Conservation (phyloP, 2,113 vertebrate species). For the Scophthalmus maximus region DNA sequence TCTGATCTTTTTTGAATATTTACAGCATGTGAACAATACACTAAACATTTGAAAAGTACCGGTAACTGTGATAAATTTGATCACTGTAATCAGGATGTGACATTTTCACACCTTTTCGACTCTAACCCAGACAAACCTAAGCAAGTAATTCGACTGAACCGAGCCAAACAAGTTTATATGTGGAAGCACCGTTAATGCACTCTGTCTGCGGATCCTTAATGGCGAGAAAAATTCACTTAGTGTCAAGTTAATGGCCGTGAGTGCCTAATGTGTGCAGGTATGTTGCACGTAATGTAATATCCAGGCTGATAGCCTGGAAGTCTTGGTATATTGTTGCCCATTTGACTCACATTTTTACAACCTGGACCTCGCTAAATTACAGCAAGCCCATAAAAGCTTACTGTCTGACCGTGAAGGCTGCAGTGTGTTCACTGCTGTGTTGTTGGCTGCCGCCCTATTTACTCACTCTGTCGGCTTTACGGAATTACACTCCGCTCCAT, state of each 20-base stretch:
- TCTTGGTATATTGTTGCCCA: neutral
- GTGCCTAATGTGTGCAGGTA: neutral
- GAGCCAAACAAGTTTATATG: too few species aligned
- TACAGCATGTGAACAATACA: too few species aligned
- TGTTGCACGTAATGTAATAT: neutral
- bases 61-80: too few species aligned
- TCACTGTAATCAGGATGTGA: too few species aligned
- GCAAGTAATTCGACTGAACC: neutral
- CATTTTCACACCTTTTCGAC: too few species aligned
- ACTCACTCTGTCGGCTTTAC: conserved; percentile 43
- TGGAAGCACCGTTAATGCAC: neutral
- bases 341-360: conserved; percentile 23
- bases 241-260: neutral
- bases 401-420: conserved; percentile 15
- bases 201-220: neutral
- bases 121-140: neutral
- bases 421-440: conserved; percentile 29
- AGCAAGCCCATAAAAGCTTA: conserved; percentile 31
- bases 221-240: neutral
- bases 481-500: conserved; percentile 41
- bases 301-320: conserved; percentile 4
- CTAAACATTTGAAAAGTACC: too few species aligned
- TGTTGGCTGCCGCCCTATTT: conserved; percentile 40
- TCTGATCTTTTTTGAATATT: too few species aligned
- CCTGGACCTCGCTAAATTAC: conserved; percentile 24